Evolutionary conservation across 2,113 vertebrate species (phyloP).

Genomic region (Corythaeola cristata): DNA sequence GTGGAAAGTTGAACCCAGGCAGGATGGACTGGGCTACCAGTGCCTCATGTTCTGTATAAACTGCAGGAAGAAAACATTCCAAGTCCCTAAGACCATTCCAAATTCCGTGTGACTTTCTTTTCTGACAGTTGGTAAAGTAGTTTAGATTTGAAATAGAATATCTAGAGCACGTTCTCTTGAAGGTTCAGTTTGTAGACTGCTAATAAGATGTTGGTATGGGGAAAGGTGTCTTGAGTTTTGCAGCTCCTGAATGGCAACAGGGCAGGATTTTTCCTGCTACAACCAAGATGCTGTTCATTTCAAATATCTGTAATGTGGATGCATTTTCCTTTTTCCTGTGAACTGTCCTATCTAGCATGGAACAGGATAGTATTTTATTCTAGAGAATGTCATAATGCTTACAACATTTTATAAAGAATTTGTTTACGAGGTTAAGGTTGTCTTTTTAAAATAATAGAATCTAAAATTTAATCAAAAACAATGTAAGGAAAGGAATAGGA

Average conservation of each 20-base stretch:
- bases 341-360: not conserved
- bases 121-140: not conserved
- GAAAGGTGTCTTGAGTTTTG: not conserved
- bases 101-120: not conserved
- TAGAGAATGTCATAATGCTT: not conserved
- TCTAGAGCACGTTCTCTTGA: not conserved
- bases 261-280: not conserved
- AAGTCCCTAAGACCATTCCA: not conserved
- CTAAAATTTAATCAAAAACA: not conserved
- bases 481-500: not conserved
- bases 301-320: not conserved
- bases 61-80: not conserved
- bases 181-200: not conserved
- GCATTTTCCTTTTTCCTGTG: not conserved
- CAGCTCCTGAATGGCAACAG: not conserved
- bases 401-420: not conserved
- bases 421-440: not conserved
- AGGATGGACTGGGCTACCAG: not conserved
- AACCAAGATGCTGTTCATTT: not conserved
- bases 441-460: not conserved
- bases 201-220: not conserved
- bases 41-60: not conserved
- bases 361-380: not conserved
- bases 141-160: not conserved
- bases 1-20: not conserved